phyloP scores from a whole-genome alignment of 2,113 vertebrate species.

The Procapra przewalskii region DNA sequence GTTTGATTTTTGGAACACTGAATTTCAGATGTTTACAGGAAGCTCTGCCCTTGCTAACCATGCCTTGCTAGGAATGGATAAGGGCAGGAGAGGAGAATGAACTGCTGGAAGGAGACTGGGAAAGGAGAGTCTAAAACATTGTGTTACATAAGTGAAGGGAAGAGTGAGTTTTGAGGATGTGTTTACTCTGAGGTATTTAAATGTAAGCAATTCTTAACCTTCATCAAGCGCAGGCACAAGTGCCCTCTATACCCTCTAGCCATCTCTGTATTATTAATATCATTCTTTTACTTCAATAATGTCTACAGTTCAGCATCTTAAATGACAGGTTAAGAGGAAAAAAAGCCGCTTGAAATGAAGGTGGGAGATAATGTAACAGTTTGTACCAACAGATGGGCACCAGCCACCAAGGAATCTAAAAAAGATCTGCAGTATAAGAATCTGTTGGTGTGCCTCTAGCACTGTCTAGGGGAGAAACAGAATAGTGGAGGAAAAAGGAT shows the following conservation, averaged over 20 bases:
- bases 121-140: not conserved
- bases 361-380: constrained; percentile 32
- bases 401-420: constrained; percentile 20
- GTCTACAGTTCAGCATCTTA: constrained; percentile 28
- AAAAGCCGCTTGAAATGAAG: not conserved
- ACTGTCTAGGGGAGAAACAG: constrained; percentile 65
- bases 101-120: not conserved
- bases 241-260: not conserved
- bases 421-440: constrained; percentile 28
- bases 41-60: not conserved
- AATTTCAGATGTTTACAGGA: not conserved
- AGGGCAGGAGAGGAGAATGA: not conserved
- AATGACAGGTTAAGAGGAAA: not conserved
- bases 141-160: not conserved
- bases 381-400: constrained; percentile 45
- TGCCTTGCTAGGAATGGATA: not conserved
- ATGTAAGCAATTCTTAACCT: not conserved
- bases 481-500: constrained; percentile 32
- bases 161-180: not conserved
- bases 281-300: constrained; percentile 34
- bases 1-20: not conserved
- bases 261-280: not conserved
- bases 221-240: not conserved
- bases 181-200: not conserved
- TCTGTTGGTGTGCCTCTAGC: constrained; percentile 58